Evolutionary conservation across 2,113 vertebrate genomes (phyloP).

Genomic region (Meriones unguiculatus): DNA sequence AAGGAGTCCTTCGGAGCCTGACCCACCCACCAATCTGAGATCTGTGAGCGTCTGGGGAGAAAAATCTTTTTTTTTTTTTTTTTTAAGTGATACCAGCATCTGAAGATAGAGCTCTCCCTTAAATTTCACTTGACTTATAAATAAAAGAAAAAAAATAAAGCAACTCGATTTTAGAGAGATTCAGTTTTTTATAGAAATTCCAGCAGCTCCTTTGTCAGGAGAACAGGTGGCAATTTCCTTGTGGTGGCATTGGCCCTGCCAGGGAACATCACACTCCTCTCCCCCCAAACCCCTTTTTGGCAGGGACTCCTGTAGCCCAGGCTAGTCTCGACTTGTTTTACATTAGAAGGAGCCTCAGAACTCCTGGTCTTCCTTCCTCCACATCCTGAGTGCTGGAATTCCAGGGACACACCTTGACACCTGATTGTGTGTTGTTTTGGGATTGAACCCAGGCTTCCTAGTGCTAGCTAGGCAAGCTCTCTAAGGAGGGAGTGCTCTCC

Average conservation of each 20-base stretch:
- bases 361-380: not conserved
- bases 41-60: not conserved
- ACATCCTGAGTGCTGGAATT: not conserved
- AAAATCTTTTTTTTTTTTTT: not conserved
- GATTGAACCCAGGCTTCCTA: not conserved
- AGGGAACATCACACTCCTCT: not conserved
- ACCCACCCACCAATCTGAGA: not conserved
- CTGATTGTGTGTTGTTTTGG: not conserved
- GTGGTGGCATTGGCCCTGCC: not conserved
- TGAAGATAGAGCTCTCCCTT: not conserved
- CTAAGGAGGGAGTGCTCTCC: not conserved
- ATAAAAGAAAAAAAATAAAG: not conserved
- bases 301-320: not conserved
- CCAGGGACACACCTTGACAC: not conserved
- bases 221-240: not conserved
- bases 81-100: not conserved
- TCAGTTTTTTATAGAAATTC: not conserved
- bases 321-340: not conserved
- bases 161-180: not conserved
- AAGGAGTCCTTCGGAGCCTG: not conserved
- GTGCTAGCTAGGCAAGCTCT: not conserved
- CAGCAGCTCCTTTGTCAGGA: not conserved
- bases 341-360: not conserved
- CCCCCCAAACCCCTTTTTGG: rapidly evolving
- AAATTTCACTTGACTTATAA: not conserved